Evolutionary conservation across 1,140 invertebrate genomes (phyloP).

Genomic region (Patella vulgata): DNA sequence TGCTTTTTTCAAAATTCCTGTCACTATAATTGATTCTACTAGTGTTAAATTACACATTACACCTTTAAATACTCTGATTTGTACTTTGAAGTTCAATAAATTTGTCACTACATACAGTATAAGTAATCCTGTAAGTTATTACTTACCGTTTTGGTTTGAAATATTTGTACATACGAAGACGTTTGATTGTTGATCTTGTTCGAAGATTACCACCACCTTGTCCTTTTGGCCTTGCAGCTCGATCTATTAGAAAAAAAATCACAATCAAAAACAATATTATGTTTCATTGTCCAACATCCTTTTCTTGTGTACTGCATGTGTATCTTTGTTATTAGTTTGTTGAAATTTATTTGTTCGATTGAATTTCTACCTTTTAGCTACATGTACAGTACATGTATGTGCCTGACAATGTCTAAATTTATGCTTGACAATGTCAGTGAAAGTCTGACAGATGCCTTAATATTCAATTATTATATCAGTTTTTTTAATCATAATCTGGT

Average conservation of each 20-base stretch:
- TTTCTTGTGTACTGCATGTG: background rate
- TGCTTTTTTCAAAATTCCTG: no score
- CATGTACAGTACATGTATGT: background rate
- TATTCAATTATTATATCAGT: no score
- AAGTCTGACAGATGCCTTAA: no score
- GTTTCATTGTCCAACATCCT: background rate
- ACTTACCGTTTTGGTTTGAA: slow-evolving; percentile 88
- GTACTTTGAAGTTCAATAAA: no score
- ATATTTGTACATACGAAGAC: slow-evolving; percentile 97
- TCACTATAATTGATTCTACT: no score
- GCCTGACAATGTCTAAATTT: background rate
- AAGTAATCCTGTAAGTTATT: no score
- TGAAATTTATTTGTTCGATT: background rate
- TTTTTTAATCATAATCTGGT: no score
- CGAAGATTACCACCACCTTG: slow-evolving; percentile 84
- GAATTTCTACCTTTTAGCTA: background rate
- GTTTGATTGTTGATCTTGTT: slow-evolving; percentile 92
- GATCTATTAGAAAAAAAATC: background rate
- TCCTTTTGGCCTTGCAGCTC: slow-evolving; percentile 72
- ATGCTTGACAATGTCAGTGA: no score
- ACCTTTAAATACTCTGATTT: no score
- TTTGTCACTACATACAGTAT: no score
- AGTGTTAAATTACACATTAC: no score
- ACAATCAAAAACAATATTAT: slow-evolving; percentile 5
- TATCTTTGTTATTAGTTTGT: background rate